Base-by-base conservation (phyloP, 2,113 vertebrate genomes). In the Theristicus caerulescens region DNA sequence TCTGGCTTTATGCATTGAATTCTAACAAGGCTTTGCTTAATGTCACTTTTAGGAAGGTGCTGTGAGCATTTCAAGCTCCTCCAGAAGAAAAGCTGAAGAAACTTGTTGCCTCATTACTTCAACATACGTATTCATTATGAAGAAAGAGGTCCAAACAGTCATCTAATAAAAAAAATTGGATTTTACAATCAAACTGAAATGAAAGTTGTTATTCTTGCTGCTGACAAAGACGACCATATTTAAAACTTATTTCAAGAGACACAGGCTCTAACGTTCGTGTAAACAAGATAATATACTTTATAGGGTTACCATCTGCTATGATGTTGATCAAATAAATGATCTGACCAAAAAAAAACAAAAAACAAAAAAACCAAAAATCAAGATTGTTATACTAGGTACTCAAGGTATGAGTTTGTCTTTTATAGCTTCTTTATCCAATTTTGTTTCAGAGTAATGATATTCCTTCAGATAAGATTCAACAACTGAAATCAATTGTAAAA, bases 261-360 rank as follows among this genome's bases (percentile, higher is more conserved):
- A 81, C 17, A 87, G 84, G 85, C 71, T 77, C 80, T 83, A 95
- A 94, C 61, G 78, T 55, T 94, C 13, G 52, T 91, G 82, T 80
- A 97, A 97, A 97, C 85, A 94, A 93, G 59, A 42, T 69, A 94
- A 97, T 90, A 97, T 91, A 98, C 91, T 97, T 97, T 97, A 91
- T 95, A 97, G 96, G 98, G 97, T 94, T 97, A 98, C 97, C 98
- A 99, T 98, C 98, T 99, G 98, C 97, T 98, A 98, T 93, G 78
- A 97, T 95, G 96, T 95, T 98, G 98, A 98, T 98, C 98, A 98
- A 99, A 98, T 97, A 98, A 98, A 97, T 97, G 95, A 98, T 98
- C 86, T 98, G 95, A 98, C 97, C 96, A 93, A 96, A 58, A 58
- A 54, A 54, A n/a, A n/a, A n/a, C n/a, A n/a, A n/a, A n/a, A 18